A percentile compares a stretch with the other conserved stretches of the same genome.
Conservation (phyloP, 2,888 invertebrate species). For the Eledone cirrhosa region DNA sequence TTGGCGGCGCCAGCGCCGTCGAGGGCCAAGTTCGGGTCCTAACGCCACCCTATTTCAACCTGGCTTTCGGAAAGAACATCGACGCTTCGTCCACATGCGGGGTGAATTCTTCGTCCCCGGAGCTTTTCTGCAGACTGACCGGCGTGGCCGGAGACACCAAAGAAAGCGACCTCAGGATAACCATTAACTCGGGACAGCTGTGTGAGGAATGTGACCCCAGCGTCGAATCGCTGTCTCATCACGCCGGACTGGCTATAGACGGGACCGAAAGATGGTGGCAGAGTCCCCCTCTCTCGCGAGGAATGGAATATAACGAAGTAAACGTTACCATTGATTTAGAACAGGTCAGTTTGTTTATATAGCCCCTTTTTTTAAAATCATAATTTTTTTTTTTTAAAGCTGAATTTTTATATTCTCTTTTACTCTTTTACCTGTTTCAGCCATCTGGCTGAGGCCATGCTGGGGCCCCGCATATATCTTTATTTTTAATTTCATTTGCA, state of each 20-base stretch:
- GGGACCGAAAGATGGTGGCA: slow-evolving; percentile 97
- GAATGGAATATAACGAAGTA: slow-evolving; percentile 96
- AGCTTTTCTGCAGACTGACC: slow-evolving; percentile 94
- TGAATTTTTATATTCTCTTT: too few relatives aligned
- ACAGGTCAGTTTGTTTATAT: slow-evolving; percentile 82
- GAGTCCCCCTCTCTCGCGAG: slow-evolving; percentile 95
- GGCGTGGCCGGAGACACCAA: slow-evolving; percentile 81
- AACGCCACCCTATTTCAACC: slow-evolving; percentile 93
- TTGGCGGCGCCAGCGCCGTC: neutral
- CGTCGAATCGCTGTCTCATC: slow-evolving; percentile 75
- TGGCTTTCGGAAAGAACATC: slow-evolving; percentile 84
- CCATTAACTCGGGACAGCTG: slow-evolving; percentile 84
- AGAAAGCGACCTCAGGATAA: slow-evolving; percentile 33
- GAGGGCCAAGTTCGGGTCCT: slow-evolving; percentile 46
- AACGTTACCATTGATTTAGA: slow-evolving; percentile 96
- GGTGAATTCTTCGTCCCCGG: slow-evolving; percentile 84
- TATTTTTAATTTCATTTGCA: too few relatives aligned
- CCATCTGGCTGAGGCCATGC: too few relatives aligned
- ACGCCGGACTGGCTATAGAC: slow-evolving; percentile 91
- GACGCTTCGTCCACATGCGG: slow-evolving; percentile 92
- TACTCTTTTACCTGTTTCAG: too few relatives aligned
- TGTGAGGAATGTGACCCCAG: slow-evolving; percentile 89
- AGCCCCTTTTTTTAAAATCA: too few relatives aligned
- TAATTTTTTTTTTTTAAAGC: too few relatives aligned
- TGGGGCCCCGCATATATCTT: too few relatives aligned